phyloP scores from a whole-genome alignment of 2,113 vertebrate species.

The Bos indicus region DNA sequence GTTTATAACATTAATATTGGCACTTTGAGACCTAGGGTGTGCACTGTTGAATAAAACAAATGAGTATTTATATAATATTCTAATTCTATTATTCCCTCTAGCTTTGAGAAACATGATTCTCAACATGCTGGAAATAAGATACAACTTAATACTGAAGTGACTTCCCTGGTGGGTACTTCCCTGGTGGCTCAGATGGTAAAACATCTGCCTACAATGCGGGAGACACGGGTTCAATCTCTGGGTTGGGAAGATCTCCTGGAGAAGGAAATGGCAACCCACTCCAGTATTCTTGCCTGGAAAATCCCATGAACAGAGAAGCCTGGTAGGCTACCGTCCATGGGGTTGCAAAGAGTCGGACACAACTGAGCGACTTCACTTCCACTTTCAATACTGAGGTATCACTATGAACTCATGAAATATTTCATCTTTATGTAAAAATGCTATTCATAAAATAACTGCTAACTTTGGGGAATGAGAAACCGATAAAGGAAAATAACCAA shows the following conservation, averaged over 20 bases:
- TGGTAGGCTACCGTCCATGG: no score
- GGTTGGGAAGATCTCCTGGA: no score
- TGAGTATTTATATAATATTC: not conserved
- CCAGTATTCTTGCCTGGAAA: no score
- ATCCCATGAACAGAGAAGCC: no score
- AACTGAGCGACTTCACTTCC: no score
- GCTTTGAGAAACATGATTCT: not conserved
- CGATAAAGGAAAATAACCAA: not conserved
- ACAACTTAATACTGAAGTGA: not conserved
- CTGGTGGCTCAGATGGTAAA: no score
- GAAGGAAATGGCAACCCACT: no score
- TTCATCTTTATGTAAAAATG: not conserved
- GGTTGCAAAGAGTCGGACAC: no score
- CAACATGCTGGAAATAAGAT: not conserved
- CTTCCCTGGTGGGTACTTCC: no score
- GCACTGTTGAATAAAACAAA: not conserved
- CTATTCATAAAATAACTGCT: not conserved
- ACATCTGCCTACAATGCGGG: fast-evolving
- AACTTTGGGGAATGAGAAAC: not conserved
- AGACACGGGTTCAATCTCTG: no score
- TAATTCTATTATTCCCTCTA: not conserved
- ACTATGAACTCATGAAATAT: not conserved
- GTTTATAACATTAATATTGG: not conserved
- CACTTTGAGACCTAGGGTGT: not conserved
- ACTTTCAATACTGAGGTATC: not conserved